Conservation (phyloP, 2,113 vertebrate genomes). For the Ictalurus punctatus region DNA sequence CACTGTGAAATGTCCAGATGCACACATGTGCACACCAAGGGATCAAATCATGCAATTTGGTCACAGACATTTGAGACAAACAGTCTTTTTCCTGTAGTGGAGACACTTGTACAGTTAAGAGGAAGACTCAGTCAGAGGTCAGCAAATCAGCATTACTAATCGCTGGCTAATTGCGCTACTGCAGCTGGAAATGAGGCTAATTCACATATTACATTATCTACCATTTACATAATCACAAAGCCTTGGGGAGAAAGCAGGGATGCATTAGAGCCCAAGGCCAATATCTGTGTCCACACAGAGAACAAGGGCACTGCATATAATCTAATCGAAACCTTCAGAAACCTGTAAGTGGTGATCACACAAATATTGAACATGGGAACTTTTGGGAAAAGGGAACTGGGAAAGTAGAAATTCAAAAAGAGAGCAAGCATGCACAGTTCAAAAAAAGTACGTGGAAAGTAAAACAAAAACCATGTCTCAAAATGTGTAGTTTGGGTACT, state of each 20-base stretch:
- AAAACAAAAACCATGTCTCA: background rate
- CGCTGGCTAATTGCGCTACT: slow-evolving; percentile 42
- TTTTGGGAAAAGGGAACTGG: background rate
- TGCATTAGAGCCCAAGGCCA: slow-evolving; percentile 37
- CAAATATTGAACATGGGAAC: background rate
- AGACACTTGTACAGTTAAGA: slow-evolving; percentile 45
- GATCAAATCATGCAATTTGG: slow-evolving; percentile 37
- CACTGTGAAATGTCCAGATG: slow-evolving; percentile 14
- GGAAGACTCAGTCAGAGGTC: slow-evolving; percentile 42
- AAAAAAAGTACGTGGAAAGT: background rate
- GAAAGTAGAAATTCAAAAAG: background rate
- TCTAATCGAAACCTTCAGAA: background rate
- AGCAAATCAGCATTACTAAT: slow-evolving; percentile 43
- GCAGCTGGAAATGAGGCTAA: slow-evolving; percentile 50
- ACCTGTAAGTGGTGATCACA: background rate
- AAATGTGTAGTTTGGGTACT: background rate
- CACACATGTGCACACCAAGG: slow-evolving; percentile 33
- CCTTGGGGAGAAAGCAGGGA: slow-evolving; percentile 44
- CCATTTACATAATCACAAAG: slow-evolving; percentile 54
- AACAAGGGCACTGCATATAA: background rate
- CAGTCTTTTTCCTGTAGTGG: slow-evolving; percentile 22
- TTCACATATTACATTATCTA: slow-evolving; percentile 53
- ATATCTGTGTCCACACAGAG: slow-evolving; percentile 27
- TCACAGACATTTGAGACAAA: slow-evolving; percentile 51
- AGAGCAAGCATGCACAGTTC: background rate